Percentiles rank a stretch among this genome's conserved stretches.
Evolutionary conservation across 2,113 vertebrate genomes (phyloP).

Genomic region (Antechinus stuartii): DNA sequence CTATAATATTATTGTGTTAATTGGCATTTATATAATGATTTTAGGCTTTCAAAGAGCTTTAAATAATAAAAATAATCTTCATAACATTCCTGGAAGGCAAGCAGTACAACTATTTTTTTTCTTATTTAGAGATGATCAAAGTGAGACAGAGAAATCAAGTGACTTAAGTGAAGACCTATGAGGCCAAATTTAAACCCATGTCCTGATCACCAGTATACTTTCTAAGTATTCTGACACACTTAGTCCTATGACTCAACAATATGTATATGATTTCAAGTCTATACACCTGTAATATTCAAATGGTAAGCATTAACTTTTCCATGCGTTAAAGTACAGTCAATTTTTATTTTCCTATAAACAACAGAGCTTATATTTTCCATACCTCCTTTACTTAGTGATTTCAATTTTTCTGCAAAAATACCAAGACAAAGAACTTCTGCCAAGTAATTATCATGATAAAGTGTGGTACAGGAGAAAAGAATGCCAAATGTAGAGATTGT

Average conservation of each 20-base stretch:
- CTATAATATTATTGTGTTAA: not conserved
- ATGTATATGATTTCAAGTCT: not conserved
- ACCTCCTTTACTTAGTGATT: constrained; percentile 37
- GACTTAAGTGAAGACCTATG: not conserved
- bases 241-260: constrained; percentile 23
- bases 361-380: constrained; percentile 39
- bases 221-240: constrained; percentile 33
- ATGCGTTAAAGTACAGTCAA: constrained; percentile 44
- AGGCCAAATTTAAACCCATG: not conserved
- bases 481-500: not conserved
- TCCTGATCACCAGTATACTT: not conserved
- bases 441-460: not conserved
- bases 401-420: constrained; percentile 4
- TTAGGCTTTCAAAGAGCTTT: not conserved
- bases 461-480: not conserved
- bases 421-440: not conserved
- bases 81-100: not conserved
- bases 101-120: not conserved
- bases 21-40: not conserved
- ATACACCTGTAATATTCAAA: not conserved
- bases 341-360: constrained; percentile 34
- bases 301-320: constrained; percentile 9
- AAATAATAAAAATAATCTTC: not conserved
- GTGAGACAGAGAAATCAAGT: not conserved
- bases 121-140: not conserved